Percentiles rank a stretch among this genome's conserved stretches.
These are phyloP conservation scores for Amphiprion clarkii DNA, from an alignment of 2,797 vertebrate genomes.

Conservation along the genomic window DNA sequence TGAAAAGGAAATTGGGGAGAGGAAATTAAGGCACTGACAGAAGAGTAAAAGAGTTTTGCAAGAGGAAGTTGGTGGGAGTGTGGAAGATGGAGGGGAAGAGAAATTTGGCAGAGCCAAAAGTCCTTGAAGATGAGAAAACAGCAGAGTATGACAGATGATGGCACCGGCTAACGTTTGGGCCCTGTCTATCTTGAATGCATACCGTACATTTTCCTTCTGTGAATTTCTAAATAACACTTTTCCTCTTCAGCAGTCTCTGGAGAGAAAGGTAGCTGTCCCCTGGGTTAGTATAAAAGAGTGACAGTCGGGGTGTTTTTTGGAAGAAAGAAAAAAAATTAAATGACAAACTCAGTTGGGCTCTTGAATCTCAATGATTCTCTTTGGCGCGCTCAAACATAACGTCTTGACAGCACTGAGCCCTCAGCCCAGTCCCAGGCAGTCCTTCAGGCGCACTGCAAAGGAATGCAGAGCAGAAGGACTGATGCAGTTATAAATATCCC, in stretches of 20 bases:
- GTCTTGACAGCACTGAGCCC: slow-evolving; percentile 68
- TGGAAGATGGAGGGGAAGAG: slow-evolving; percentile 62
- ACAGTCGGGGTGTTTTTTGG: slow-evolving; percentile 46
- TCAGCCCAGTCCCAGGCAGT: slow-evolving; percentile 59
- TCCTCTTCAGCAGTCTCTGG: slow-evolving; percentile 34
- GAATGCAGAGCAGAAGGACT: slow-evolving; percentile 63
- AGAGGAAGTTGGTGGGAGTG: slow-evolving; percentile 51
- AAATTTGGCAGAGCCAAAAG: slow-evolving; percentile 59
- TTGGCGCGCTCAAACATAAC: slow-evolving; percentile 62
- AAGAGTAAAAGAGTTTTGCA: slow-evolving; percentile 58
- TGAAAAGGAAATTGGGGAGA: slow-evolving; percentile 63
- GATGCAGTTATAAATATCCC: slow-evolving; percentile 61
- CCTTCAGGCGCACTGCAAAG: slow-evolving; percentile 66
- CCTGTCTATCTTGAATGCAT: slow-evolving; percentile 62
- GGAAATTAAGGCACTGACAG: slow-evolving; percentile 57
- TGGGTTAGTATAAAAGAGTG: slow-evolving; percentile 52
- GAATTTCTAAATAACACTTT: slow-evolving; percentile 61
- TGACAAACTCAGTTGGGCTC: slow-evolving; percentile 65
- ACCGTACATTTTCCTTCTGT: slow-evolving; percentile 47
- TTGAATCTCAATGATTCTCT: slow-evolving; percentile 75
- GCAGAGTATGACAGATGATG: slow-evolving; percentile 66
- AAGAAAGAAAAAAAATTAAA: slow-evolving; percentile 53
- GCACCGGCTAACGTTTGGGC: slow-evolving; percentile 51
- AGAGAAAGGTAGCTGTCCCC: slow-evolving; percentile 48
- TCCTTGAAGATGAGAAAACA: slow-evolving; percentile 72